These are phyloP conservation scores for Ageneiosus marmoratus DNA, from an alignment of 2,113 vertebrate species.

Conservation along the genomic window DNA sequence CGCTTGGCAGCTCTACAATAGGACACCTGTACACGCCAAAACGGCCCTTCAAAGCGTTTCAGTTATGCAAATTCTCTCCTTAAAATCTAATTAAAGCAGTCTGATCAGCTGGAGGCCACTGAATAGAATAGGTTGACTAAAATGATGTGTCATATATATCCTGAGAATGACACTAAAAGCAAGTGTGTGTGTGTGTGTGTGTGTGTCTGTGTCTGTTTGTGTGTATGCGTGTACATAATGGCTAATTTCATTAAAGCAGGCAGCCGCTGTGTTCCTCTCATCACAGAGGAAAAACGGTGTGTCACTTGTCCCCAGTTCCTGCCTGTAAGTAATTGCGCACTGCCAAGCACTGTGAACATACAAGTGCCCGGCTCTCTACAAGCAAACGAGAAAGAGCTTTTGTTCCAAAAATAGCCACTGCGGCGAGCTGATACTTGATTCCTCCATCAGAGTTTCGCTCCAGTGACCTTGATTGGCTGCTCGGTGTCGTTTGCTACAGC, in stretches of 20 bases:
- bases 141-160: conserved; percentile 9
- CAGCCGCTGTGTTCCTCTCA: conserved; percentile 13
- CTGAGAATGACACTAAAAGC: conserved; percentile 18
- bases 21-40: background rate
- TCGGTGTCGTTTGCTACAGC: background rate
- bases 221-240: conserved; percentile 17
- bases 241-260: conserved; percentile 33
- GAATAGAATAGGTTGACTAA: conserved; percentile 16
- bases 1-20: conserved; percentile 13
- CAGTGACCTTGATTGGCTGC: conserved; percentile 11
- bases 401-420: conserved; percentile 24
- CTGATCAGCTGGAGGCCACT: conserved; percentile 26
- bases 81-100: conserved; percentile 48
- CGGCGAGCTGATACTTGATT: conserved; percentile 14
- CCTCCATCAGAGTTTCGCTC: conserved; percentile 13
- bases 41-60: conserved; percentile 50
- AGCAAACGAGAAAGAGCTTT: conserved; percentile 2
- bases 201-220: background rate
- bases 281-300: background rate
- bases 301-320: conserved; percentile 2
- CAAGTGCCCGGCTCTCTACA: background rate
- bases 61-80: conserved; percentile 51
- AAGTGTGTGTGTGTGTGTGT: background rate
- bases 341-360: background rate
- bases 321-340: conserved; percentile 14